These are phyloP conservation scores for Mythimna albipuncta DNA, from an alignment of 2,888 invertebrate species.

Conservation along the genomic window DNA sequence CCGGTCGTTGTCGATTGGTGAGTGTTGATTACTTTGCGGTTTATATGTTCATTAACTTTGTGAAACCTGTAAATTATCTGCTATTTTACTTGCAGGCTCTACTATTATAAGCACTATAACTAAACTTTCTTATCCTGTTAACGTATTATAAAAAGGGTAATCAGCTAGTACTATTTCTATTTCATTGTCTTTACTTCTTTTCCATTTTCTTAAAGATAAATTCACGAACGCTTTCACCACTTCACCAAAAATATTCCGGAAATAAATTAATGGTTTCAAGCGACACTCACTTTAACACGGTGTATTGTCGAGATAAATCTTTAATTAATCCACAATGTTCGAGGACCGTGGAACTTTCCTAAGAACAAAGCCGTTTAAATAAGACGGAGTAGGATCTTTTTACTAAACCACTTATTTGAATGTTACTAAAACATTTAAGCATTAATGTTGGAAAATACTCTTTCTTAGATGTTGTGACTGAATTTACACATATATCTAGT, in stretches of 20 bases:
- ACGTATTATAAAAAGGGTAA: not conserved
- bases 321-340: conserved; percentile 44
- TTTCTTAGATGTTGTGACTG: not conserved
- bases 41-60: conserved; percentile 42
- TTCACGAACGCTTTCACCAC: conserved; percentile 10
- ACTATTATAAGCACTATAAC: conserved; percentile 3
- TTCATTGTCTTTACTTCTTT: not conserved
- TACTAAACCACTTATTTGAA: conserved; percentile 6
- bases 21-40: conserved; percentile 41
- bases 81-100: conserved; percentile 2
- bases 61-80: conserved; percentile 25
- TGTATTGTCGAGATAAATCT: conserved; percentile 48
- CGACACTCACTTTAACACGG: conserved; percentile 25
- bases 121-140: conserved; percentile 25
- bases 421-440: not conserved
- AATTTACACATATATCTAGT: not conserved
- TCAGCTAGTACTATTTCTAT: not conserved
- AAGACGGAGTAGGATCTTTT: conserved; percentile 3
- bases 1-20: conserved; percentile 44
- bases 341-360: conserved; percentile 13
- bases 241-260: conserved; percentile 7
- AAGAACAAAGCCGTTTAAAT: conserved; percentile 36
- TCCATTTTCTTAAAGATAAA: conserved; percentile 5
- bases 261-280: conserved; percentile 23
- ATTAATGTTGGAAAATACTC: not conserved